Percentiles rank a stretch among this genome's conserved stretches.
These are phyloP conservation scores for Ophthalmolycus amberensis DNA, from an alignment of 2,113 vertebrate genomes.

Conservation along the genomic window DNA sequence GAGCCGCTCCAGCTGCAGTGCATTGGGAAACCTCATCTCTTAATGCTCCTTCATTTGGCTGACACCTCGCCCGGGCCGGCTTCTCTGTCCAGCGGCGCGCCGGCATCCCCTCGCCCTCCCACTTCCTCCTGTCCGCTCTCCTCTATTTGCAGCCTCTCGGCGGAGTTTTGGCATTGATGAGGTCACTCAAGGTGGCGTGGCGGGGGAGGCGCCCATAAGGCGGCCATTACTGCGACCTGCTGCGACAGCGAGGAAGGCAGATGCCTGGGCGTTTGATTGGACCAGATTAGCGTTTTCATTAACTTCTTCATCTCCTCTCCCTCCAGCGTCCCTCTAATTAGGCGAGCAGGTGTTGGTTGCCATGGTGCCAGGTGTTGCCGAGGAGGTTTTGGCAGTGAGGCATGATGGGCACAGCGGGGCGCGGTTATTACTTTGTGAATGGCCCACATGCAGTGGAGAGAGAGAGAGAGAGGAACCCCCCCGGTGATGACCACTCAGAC, in stretches of 20 bases:
- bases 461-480: slow-evolving; percentile 21
- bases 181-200: slow-evolving; percentile 58
- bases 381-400: slow-evolving; percentile 68
- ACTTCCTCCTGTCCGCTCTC: slow-evolving; percentile 4
- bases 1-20: slow-evolving; percentile 66
- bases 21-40: slow-evolving; percentile 60
- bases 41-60: slow-evolving; percentile 66
- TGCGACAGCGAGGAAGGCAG: slow-evolving; percentile 43
- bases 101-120: background rate
- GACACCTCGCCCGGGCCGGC: slow-evolving; percentile 43
- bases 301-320: slow-evolving; percentile 63
- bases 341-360: slow-evolving; percentile 70
- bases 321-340: slow-evolving; percentile 71
- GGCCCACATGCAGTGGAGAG: slow-evolving; percentile 24
- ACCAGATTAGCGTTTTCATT: slow-evolving; percentile 67
- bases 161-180: slow-evolving; percentile 38
- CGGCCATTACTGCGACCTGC: slow-evolving; percentile 60
- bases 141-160: slow-evolving; percentile 11
- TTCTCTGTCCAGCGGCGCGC: slow-evolving; percentile 37
- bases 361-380: slow-evolving; percentile 70
- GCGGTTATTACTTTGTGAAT: slow-evolving; percentile 50
- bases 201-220: slow-evolving; percentile 60
- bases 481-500: slow-evolving; percentile 47
- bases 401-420: slow-evolving; percentile 58
- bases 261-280: slow-evolving; percentile 53